Conservation (phyloP, 2,797 vertebrate species). For the Kryptolebias ocellatus region DNA sequence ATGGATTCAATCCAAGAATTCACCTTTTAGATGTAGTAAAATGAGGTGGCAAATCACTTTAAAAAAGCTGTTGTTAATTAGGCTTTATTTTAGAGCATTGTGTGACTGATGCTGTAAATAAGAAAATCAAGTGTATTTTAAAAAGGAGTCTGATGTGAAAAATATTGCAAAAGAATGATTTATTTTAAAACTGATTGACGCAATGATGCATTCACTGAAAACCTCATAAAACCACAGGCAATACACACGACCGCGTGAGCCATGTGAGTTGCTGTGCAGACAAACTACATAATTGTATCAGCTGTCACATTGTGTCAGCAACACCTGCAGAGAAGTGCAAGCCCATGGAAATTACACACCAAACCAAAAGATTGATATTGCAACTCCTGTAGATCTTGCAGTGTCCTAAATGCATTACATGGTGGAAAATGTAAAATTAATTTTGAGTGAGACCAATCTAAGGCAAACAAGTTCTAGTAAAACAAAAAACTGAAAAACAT, state of each 20-base stretch:
- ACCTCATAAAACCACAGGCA: slow-evolving; percentile 9
- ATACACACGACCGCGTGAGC: background rate
- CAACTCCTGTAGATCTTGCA: background rate
- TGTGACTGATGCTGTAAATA: background rate
- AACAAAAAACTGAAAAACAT: slow-evolving; percentile 15
- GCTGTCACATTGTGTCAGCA: slow-evolving; percentile 22
- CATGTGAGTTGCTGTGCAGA: slow-evolving; percentile 21
- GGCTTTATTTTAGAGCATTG: background rate
- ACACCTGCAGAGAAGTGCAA: slow-evolving; percentile 29
- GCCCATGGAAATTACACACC: slow-evolving; percentile 26
- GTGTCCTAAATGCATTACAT: slow-evolving; percentile 30
- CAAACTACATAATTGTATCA: slow-evolving; percentile 19
- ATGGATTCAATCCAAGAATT: too few species aligned
- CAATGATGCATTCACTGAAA: background rate
- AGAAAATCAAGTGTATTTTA: background rate
- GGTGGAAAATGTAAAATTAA: slow-evolving; percentile 8
- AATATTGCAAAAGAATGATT: background rate
- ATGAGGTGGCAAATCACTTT: too few species aligned
- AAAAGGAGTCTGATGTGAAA: background rate
- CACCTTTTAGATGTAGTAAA: too few species aligned
- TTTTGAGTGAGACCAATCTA: slow-evolving; percentile 27
- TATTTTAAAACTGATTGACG: background rate
- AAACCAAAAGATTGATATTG: slow-evolving; percentile 20
- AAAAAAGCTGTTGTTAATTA: too few species aligned
- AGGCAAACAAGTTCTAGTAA: slow-evolving; percentile 7